Conservation (phyloP, 2,888 invertebrate genomes). For the Lasioglossum oenotherae region DNA sequence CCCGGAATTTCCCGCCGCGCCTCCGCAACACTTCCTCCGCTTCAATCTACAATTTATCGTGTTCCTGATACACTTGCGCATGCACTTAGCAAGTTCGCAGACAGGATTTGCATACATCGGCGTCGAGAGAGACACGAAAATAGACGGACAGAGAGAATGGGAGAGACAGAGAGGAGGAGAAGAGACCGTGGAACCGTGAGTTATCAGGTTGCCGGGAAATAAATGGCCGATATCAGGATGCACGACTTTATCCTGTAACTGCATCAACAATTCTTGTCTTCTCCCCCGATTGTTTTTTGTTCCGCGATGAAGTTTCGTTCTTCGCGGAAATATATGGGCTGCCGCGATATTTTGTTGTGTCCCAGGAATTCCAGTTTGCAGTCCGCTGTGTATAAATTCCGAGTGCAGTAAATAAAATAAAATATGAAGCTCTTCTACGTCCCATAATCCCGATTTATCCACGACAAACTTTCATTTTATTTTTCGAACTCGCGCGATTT, state of each 20-base stretch:
- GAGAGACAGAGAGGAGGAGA: background rate
- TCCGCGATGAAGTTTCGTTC: slow-evolving; percentile 1
- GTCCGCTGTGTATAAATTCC: background rate
- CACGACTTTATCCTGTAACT: slow-evolving; percentile 4
- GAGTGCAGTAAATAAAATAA: background rate
- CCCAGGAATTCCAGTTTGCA: background rate
- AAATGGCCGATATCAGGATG: slow-evolving; percentile 4
- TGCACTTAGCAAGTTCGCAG: slow-evolving; percentile 71
- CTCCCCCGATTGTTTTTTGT: background rate
- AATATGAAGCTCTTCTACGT: background rate
- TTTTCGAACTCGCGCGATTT: background rate
- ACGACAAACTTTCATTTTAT: background rate
- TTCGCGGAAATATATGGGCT: background rate
- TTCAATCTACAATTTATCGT: slow-evolving; percentile 71
- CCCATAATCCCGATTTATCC: background rate
- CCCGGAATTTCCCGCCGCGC: slow-evolving; percentile 60
- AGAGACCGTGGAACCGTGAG: slow-evolving; percentile 19
- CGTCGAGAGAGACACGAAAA: background rate
- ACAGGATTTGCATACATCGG: slow-evolving; percentile 71
- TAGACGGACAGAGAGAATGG: background rate
- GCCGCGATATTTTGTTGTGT: background rate
- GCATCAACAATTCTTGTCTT: slow-evolving; percentile 6
- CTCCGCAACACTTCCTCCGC: slow-evolving; percentile 55
- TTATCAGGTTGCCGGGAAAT: background rate
- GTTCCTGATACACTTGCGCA: slow-evolving; percentile 65